A percentile compares a stretch with the other conserved stretches of the same genome.
Conservation (phyloP, 2,113 vertebrate species). For the Semicossyphus pulcher region DNA sequence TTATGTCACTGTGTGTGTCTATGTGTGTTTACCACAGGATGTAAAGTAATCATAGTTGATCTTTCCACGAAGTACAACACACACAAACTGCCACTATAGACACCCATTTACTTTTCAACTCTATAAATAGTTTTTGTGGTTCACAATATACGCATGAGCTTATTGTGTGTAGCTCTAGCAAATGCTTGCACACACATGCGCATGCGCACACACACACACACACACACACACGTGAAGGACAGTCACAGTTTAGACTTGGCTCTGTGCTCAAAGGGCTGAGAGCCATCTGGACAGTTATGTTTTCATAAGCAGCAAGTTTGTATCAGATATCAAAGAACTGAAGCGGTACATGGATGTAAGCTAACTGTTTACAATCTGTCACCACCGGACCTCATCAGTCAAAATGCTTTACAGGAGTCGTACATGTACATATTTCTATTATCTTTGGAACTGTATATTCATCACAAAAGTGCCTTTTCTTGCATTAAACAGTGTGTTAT, state of each 20-base stretch:
- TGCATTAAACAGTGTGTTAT: too few relatives aligned
- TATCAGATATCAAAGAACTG: conserved; percentile 43
- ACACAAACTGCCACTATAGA: background rate
- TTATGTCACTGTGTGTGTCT: background rate
- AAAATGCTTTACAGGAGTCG: background rate
- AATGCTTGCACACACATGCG: background rate
- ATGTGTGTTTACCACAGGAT: conserved; percentile 44
- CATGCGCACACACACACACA: conserved; percentile 3
- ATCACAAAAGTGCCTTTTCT: background rate
- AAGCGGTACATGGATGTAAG: background rate
- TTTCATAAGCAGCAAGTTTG: conserved; percentile 30
- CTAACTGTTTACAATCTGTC: conserved; percentile 19
- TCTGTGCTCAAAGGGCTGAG: conserved; percentile 12
- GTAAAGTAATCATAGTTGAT: conserved; percentile 49
- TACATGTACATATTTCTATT: background rate
- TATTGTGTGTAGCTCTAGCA: conserved; percentile 5
- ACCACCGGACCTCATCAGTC: background rate
- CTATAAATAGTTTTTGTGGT: conserved; percentile 60
- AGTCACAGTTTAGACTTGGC: conserved; percentile 43
- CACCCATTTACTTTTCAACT: conserved; percentile 30
- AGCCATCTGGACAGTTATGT: conserved; percentile 45
- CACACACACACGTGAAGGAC: conserved; percentile 23
- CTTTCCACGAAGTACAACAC: conserved; percentile 58
- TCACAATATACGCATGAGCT: conserved; percentile 2
- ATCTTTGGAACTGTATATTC: background rate